Evolutionary conservation across 1,140 invertebrate genomes (phyloP), one percentile per base, ranked within the genome.

Genomic region (Bombus confusus): DNA sequence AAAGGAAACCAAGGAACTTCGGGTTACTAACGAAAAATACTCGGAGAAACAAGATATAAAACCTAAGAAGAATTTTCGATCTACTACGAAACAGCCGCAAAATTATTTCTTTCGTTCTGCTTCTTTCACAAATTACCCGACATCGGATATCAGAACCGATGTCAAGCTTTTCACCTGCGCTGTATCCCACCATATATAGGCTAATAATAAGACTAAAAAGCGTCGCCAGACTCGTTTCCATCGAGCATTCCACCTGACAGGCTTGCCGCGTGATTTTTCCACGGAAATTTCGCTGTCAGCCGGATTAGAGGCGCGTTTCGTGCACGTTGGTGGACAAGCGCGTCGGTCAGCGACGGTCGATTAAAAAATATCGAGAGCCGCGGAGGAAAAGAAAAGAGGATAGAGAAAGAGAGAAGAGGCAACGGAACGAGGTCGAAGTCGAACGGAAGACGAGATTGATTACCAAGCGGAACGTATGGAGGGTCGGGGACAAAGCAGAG

Each of bases 371-470:
- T 66, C 31, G 31, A 66, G 31, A 66, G n/a, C 15, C 6, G 2
- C 31, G 8, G 31, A 31, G 15, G 15, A 66, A 31, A 13, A 31
- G 62, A 64, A 6, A 66, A 34, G 64, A 66, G 62, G n/a, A 66
- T 12, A 66, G n/a, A 66, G 62, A 74, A n/a, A 34, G 72, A 74
- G 75, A 25, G 39, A 43, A n/a, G 9, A 31, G n/a, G 31, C 28
- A 62, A 28, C 47, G 34, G 74, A 71, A 68, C 68, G 52, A 43
- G 64, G 75, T 41, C 39, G 77, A 85, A 81, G 66, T 81, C 79
- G 68, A 73, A 81, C 62, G 77, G 77, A 79, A 83, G 86, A 75
- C 86, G 75, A 88, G 87, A 88, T 89, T 89, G 88, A 89, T 89
- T 86, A 86, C 66, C 85, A n/a, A 39, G 57, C 43, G 69, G 83